Base-by-base conservation (phyloP, 2,797 vertebrate species). In the Vultur gryphus region DNA sequence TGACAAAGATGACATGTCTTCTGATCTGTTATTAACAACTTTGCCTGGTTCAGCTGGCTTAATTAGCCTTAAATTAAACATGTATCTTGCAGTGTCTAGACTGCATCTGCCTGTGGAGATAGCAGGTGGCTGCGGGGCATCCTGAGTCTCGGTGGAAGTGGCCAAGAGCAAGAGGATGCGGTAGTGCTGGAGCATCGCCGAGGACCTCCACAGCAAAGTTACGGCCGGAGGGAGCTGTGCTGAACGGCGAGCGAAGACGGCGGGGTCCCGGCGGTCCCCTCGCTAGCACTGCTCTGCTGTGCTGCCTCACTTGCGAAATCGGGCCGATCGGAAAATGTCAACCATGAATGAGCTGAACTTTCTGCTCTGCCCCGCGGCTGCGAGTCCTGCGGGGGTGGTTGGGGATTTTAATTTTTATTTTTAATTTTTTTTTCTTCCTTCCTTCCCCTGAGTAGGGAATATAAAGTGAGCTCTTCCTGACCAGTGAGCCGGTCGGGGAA, bases 31-130 rank as follows among this genome's bases (percentile, higher is more conserved):
- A 67, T 46, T 87, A 93, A 78, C 70, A 80, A 43, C 58, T 95
- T 86, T 57, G 49, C 73, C 70, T 37, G 75, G n/a, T 93, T 94
- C 87, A 48, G 66, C 64, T 70, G 67, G 26, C 67, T 64, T 93
- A 84, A 91, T 93, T 88, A 89, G 83, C 59, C 46, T 59, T 85
- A 84, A 93, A 92, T 92, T 88, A 92, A 86, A 54, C 35, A 69
- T 2, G 21, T 64, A 31, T 33, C 79, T 83, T 65, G 75, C 57
- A 43, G 54, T 3, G 61, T 57, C 76, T 54, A 49, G 75, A 46
- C 51, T 25, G 18, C 52, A 35, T 13, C 55, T 54, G 78, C 23
- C 58, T 11, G 5, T 7, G 79, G 49, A 80, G 78, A 10, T 4
- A 41, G 75, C 64, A 29, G 71, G 81, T 31, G 65, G 17, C 69